Conservation (phyloP, 2,797 vertebrate genomes). For the Labroides dimidiatus region DNA sequence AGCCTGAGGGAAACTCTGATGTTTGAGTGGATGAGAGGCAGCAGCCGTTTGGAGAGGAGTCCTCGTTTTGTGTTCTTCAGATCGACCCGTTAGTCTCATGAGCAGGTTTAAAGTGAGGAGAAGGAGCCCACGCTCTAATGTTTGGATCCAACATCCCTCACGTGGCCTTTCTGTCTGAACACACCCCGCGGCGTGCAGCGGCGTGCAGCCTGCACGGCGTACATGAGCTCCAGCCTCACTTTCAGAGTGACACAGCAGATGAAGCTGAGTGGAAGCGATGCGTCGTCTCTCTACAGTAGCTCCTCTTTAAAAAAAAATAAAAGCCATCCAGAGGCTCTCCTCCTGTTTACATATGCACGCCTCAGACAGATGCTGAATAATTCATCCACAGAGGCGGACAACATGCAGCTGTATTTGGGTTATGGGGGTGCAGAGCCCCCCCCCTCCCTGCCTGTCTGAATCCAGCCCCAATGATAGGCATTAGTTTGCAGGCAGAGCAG, state of each 20-base stretch:
- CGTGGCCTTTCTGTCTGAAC: neutral
- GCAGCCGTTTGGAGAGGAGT: no score
- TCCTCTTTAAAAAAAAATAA: conserved; percentile 47
- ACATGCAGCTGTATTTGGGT: conserved; percentile 82
- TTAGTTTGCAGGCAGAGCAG: conserved; percentile 71
- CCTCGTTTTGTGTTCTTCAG: no score
- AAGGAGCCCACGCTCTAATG: conserved; percentile 14
- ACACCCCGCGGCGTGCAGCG: neutral
- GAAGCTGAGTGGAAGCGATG: conserved; percentile 49
- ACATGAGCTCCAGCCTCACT: conserved; percentile 51
- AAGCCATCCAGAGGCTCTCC: conserved; percentile 68
- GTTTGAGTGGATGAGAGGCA: no score
- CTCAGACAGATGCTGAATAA: conserved; percentile 83
- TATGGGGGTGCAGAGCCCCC: conserved; percentile 66
- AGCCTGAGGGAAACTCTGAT: no score
- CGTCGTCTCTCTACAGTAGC: conserved; percentile 49
- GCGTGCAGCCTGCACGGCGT: conserved; percentile 48
- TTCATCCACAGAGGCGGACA: conserved; percentile 77
- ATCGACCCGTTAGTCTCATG: no score
- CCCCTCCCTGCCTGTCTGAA: conserved; percentile 56
- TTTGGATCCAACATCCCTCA: conserved; percentile 3
- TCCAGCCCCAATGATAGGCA: conserved; percentile 69
- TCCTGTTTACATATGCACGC: conserved; percentile 80
- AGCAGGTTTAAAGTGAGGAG: conserved; percentile 27
- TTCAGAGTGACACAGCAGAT: conserved; percentile 39